These are phyloP conservation scores for Drosophila leonis DNA, from an alignment of 2,888 invertebrate genomes.

Conservation along the genomic window DNA sequence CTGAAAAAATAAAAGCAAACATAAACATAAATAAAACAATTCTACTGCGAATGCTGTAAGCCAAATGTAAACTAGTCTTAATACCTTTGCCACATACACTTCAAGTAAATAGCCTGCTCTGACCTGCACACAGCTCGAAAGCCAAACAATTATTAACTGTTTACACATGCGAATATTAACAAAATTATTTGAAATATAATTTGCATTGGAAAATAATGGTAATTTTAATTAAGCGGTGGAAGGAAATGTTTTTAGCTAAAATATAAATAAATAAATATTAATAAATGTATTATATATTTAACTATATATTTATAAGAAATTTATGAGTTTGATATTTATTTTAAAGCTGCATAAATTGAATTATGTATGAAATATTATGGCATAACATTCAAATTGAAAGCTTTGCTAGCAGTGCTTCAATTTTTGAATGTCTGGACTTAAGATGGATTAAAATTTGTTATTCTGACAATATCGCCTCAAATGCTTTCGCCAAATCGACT, in stretches of 20 bases:
- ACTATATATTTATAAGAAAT: no score
- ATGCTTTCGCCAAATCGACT: neutral
- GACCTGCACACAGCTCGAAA: conserved; percentile 10
- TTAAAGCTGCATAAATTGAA: neutral
- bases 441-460: no score
- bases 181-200: neutral
- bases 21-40: conserved; percentile 29
- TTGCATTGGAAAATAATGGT: neutral
- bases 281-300: no score
- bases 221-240: neutral
- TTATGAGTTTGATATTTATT: no score
- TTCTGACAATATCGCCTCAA: neutral
- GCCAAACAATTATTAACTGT: conserved; percentile 5
- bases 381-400: neutral
- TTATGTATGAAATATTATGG: neutral
- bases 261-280: no score
- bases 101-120: neutral
- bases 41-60: conserved; percentile 52
- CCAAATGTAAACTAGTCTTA: conserved; percentile 48
- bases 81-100: conserved; percentile 4
- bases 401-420: neutral
- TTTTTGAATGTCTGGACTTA: neutral
- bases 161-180: neutral
- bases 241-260: neutral
- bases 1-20: neutral